A percentile compares a stretch with the other conserved stretches of the same genome.
phyloP scores from a whole-genome alignment of 1,140 invertebrate species.

The Tetramorium alpestre region DNA sequence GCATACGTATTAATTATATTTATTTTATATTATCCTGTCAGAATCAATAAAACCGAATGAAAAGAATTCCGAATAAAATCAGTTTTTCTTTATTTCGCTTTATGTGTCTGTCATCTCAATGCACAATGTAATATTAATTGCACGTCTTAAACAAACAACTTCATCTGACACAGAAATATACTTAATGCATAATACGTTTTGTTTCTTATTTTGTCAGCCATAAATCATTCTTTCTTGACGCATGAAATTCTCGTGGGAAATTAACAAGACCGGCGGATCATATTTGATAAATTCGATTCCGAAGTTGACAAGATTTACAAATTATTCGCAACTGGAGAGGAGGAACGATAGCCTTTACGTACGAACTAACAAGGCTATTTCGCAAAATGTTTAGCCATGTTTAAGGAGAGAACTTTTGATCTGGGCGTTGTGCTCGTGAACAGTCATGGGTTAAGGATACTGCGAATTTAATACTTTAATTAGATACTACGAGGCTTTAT shows the following conservation, averaged over 20 bases:
- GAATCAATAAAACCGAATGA: background rate
- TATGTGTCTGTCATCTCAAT: background rate
- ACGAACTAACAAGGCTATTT: background rate
- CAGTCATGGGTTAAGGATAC: background rate
- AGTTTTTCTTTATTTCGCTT: background rate
- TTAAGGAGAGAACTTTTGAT: background rate
- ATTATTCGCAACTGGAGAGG: background rate
- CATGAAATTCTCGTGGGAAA: conserved; percentile 40
- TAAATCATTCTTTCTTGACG: background rate
- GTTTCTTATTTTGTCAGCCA: conserved; percentile 18
- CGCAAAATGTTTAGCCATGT: background rate
- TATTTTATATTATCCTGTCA: background rate
- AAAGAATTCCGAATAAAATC: background rate
- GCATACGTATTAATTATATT: background rate
- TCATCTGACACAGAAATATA: background rate
- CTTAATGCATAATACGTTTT: background rate
- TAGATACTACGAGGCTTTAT: background rate
- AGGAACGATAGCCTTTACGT: background rate
- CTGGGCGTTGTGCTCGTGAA: background rate
- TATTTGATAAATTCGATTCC: conserved; percentile 22
- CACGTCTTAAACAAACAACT: background rate
- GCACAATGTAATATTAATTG: conserved; percentile 14
- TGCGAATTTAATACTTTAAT: background rate
- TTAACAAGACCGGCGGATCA: conserved; percentile 3
- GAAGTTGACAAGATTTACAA: conserved; percentile 26